Base-by-base conservation (phyloP, 2,888 invertebrate genomes). In the Hydroisotoma schaefferi region DNA sequence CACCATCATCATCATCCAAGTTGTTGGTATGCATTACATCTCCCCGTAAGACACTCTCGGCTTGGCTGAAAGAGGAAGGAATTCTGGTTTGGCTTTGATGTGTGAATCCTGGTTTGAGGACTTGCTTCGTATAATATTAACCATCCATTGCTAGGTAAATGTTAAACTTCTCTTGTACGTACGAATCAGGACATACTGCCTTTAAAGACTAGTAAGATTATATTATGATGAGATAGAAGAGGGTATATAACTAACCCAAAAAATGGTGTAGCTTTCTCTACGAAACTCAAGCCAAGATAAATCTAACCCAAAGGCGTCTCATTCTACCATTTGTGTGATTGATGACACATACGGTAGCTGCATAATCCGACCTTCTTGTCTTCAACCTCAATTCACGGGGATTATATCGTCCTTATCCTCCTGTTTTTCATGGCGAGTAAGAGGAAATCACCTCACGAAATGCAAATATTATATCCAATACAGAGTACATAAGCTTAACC, bases 21-120 rank as follows among this genome's bases (percentile, higher is more conserved):
- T 65, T 67, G 60, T 70, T 72, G 67, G 72, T 72, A 72, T 72
- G 72, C 72, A 72, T 72, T 72, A 72, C 72, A 63, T 63, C 71
- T 67, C 69, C 63, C 62, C 49, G 43, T 57, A 59, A 56, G 51
- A 59, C 38, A 53, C 53, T 59, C 55, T 43, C 15, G 25, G 8
- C 20, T 8, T n/a, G 23, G 23, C 22, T 20, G n/a, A 47, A 6
- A 23, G 8, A 6, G 49, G 18, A 28, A 28, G 49, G 49, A 28
- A 28, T 5, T 53, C 23, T 33, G 15, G 23, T 33, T 63, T 58
- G 55, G 27, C 61, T 63, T 67, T 67, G 67, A 65, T 65, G 67
- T 65, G 61, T 65, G 67, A 63, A 64, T 63, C 61, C 57, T 60
- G 59, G 61, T 48, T 52, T 58, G 57, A 51, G 55, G 49, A 57